Conservation (phyloP, 2,888 invertebrate genomes). For the Campoplex capitator region DNA sequence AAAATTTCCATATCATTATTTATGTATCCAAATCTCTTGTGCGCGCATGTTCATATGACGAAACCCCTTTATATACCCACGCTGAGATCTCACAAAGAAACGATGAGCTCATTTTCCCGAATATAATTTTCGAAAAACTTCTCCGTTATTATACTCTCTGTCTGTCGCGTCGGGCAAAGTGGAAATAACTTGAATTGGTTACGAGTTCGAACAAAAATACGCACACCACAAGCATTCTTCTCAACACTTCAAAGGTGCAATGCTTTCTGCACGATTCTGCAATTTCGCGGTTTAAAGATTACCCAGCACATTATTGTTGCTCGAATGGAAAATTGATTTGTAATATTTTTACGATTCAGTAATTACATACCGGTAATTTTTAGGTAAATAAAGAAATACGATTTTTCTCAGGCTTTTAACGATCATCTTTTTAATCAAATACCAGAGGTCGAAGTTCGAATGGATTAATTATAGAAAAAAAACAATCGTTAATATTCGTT, state of each 20-base stretch:
- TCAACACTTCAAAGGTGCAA: neutral
- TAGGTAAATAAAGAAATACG: neutral
- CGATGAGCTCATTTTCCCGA: constrained; percentile 27
- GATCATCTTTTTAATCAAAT: neutral
- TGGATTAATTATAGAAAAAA: neutral
- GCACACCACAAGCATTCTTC: neutral
- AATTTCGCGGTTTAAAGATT: neutral
- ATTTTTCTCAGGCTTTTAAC: neutral
- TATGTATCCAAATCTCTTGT: neutral
- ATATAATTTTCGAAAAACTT: constrained; percentile 33
- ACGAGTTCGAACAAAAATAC: neutral
- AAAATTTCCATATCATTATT: constrained; percentile 51
- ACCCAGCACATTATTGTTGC: neutral
- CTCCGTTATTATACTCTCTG: neutral
- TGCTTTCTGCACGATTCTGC: neutral
- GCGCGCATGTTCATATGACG: neutral
- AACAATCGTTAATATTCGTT: neutral
- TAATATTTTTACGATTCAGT: neutral
- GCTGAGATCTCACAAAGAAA: neutral
- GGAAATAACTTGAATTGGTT: neutral
- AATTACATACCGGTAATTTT: neutral
- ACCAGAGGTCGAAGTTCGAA: neutral
- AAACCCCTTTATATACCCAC: constrained; percentile 6
- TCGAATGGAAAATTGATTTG: neutral
- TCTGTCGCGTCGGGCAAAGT: neutral